Conservation (phyloP, 2,797 vertebrate genomes). For the Molossus molossus region DNA sequence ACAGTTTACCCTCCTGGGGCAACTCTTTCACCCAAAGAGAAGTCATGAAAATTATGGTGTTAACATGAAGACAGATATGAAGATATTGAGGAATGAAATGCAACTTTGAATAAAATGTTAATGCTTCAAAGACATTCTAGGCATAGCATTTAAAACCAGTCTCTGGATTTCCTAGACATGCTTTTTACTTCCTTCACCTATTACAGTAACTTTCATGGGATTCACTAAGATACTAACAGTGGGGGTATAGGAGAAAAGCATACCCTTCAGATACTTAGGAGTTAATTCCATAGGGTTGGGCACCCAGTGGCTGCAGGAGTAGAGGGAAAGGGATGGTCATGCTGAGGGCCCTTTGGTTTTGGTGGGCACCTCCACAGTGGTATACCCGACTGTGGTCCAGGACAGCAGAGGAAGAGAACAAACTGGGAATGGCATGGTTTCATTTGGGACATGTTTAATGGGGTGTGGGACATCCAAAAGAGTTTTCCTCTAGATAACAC, state of each 20-base stretch:
- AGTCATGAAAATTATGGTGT: background rate
- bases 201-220: background rate
- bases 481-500: background rate
- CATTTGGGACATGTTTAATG: background rate
- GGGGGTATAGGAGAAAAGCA: background rate
- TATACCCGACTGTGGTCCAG: background rate
- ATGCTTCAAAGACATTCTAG: slow-evolving; percentile 38
- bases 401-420: fast-evolving
- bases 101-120: slow-evolving; percentile 8
- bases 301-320: too few species aligned
- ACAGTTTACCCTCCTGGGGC: background rate
- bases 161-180: background rate
- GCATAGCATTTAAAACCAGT: background rate
- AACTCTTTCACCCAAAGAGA: background rate
- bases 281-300: background rate
- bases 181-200: background rate
- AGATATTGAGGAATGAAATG: background rate
- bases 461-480: background rate
- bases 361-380: background rate
- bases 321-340: background rate
- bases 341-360: background rate
- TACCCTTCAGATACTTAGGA: too few species aligned
- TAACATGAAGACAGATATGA: slow-evolving; percentile 16
- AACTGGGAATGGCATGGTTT: fast-evolving
- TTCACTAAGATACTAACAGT: background rate